phyloP scores from a whole-genome alignment of 2,113 vertebrate species.

The Anhinga rufa region DNA sequence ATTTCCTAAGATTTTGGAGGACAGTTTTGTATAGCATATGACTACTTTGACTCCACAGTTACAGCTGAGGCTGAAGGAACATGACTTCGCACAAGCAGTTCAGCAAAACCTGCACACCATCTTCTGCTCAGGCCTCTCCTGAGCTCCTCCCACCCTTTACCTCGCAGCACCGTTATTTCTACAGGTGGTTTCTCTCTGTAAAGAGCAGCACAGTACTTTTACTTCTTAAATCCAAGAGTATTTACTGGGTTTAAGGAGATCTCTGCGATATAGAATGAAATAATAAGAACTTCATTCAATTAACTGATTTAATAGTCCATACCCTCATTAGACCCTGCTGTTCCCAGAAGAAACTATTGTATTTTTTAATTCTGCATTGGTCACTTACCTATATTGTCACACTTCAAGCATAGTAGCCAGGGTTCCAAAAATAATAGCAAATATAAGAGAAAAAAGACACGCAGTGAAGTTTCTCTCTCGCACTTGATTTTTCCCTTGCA shows the following conservation, averaged over 20 bases:
- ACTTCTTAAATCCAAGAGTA: fast-evolving
- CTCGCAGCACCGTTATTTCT: neutral
- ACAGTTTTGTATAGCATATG: fast-evolving
- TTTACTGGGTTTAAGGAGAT: neutral
- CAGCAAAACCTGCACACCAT: neutral
- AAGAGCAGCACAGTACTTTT: neutral
- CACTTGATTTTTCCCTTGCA: neutral
- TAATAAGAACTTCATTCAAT: neutral
- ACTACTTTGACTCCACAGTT: too few species aligned
- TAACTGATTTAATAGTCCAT: neutral
- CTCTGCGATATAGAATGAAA: neutral
- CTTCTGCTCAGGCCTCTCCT: too few species aligned
- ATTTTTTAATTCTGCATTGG: neutral
- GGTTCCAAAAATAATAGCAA: neutral
- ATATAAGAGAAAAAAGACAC: neutral
- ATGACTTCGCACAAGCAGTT: fast-evolving
- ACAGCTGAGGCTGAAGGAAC: neutral
- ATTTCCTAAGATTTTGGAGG: neutral
- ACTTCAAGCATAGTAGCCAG: neutral
- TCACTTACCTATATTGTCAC: neutral
- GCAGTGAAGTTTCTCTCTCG: too few species aligned
- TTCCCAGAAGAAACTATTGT: neutral
- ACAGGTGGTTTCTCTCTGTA: neutral
- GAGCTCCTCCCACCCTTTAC: neutral
- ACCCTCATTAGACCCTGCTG: too few species aligned